These are phyloP conservation scores for Hiodon tergisus DNA, from an alignment of 2,113 vertebrate species.

Conservation along the genomic window DNA sequence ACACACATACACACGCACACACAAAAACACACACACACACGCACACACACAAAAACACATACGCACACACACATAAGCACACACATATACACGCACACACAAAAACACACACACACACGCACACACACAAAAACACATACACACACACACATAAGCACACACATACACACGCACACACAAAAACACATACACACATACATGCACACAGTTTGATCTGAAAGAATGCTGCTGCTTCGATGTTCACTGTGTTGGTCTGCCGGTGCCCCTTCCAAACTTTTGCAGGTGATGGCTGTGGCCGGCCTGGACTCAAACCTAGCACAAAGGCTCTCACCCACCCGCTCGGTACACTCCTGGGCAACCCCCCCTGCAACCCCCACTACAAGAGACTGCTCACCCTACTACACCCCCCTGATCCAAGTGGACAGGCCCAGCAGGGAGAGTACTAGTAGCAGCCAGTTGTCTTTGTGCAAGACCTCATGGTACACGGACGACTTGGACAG, in stretches of 20 bases:
- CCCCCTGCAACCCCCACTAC: conserved; percentile 85
- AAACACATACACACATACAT: background rate
- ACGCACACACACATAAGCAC: too few species aligned
- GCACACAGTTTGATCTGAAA: background rate
- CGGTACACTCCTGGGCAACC: conserved; percentile 91
- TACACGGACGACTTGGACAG: conserved; percentile 89
- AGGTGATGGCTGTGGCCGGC: conserved; percentile 98
- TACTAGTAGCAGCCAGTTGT: conserved; percentile 74
- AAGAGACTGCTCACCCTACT: conserved; percentile 79
- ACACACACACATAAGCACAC: too few species aligned
- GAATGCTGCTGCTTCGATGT: background rate
- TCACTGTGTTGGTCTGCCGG: background rate
- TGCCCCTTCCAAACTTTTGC: background rate
- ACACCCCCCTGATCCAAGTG: conserved; percentile 93
- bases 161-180: background rate
- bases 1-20: background rate
- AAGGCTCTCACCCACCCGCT: conserved; percentile 86
- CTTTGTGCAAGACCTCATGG: conserved; percentile 89
- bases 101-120: background rate
- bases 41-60: background rate
- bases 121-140: background rate
- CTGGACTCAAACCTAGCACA: conserved; percentile 91
- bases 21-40: background rate
- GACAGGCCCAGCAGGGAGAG: conserved; percentile 79
- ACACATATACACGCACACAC: background rate